Evolutionary conservation across 2,113 vertebrate genomes (phyloP).

Genomic region (Pygoscelis adeliae): DNA sequence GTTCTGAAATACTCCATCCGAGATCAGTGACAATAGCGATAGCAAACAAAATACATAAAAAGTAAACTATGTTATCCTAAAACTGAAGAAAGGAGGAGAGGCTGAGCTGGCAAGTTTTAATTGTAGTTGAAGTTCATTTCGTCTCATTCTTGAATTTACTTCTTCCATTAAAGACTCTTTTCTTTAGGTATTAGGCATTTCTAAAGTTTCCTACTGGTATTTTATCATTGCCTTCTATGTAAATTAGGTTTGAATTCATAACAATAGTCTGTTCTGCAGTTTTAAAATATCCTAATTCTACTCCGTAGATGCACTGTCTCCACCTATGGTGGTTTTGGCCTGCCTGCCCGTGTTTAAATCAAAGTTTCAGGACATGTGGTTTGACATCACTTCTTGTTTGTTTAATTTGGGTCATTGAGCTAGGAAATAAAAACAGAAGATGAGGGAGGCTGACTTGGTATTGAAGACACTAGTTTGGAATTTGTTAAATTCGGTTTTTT

Average conservation of each 20-base stretch:
- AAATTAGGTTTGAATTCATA: background rate
- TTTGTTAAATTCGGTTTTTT: background rate
- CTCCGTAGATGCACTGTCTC: fast-evolving
- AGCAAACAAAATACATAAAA: background rate
- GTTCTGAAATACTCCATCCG: background rate
- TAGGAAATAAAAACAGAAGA: background rate
- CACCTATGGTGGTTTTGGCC: background rate
- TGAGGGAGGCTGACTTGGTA: background rate
- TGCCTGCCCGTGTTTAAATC: background rate
- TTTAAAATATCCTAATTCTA: background rate
- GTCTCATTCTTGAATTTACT: background rate
- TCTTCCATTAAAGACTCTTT: background rate
- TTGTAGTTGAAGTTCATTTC: background rate
- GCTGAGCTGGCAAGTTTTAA: background rate
- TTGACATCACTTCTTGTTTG: background rate
- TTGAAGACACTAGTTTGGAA: background rate
- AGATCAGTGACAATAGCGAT: fast-evolving
- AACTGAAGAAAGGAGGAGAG: background rate
- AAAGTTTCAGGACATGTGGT: background rate
- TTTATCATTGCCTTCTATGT: background rate
- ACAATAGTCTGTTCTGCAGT: background rate
- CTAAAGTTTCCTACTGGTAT: background rate
- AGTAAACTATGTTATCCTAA: background rate
- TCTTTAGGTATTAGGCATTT: background rate
- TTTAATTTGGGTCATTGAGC: background rate